Evolutionary conservation across 1,140 invertebrate species (phyloP).

Genomic region (Meloidogyne hapla): DNA sequence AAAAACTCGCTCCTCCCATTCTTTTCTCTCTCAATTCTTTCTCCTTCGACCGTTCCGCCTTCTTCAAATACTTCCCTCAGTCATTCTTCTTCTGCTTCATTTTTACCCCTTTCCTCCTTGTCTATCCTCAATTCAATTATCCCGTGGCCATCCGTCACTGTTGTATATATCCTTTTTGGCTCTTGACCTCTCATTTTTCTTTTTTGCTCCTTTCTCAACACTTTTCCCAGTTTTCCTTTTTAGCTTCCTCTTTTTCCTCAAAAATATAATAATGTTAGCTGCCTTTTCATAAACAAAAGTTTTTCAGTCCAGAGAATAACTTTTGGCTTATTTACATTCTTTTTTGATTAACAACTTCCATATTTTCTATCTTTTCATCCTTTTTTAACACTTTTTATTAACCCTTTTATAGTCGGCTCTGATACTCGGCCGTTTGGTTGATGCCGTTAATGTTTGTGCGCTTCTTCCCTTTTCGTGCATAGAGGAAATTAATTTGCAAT

Average conservation of each 20-base stretch:
- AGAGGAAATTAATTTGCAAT: background rate
- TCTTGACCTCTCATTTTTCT: slow-evolving; percentile 3
- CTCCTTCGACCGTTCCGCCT: background rate
- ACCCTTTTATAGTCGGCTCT: background rate
- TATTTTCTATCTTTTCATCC: background rate
- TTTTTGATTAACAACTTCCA: background rate
- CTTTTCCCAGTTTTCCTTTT: background rate
- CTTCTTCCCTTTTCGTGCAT: background rate
- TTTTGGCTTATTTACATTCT: background rate
- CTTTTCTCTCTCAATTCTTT: background rate
- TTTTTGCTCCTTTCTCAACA: slow-evolving; percentile 6
- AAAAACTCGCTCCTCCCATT: background rate
- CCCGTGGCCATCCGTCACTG: slow-evolving; percentile 1
- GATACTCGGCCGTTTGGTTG: background rate
- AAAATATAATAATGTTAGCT: background rate
- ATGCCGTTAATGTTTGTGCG: background rate
- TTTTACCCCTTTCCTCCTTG: background rate
- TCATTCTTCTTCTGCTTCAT: background rate
- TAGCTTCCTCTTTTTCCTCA: background rate
- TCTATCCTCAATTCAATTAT: background rate
- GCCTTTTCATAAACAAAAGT: background rate
- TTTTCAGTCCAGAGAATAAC: background rate
- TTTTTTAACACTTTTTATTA: background rate
- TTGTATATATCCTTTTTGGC: background rate
- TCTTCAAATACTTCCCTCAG: slow-evolving; percentile 1